Evolutionary conservation across 2,797 vertebrate genomes (phyloP), one percentile per base, ranked within the genome.

Genomic region (Parauchenoglanis punctatus): DNA sequence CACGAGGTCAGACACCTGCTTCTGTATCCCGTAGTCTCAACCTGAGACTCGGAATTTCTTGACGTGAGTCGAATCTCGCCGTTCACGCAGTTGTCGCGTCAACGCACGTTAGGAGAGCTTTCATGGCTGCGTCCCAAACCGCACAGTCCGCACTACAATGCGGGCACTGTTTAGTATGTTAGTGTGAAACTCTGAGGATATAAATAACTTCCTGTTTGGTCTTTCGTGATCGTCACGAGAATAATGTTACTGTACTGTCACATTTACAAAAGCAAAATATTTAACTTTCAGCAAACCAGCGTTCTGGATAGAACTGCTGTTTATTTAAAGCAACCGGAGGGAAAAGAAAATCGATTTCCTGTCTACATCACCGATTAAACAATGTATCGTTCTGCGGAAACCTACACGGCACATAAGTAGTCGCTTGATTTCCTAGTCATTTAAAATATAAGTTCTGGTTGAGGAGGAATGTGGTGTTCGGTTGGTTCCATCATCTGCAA

Each of bases 1-100:
- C 95, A 97, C 10, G 98, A 99, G 97, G 98, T 97, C 68, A 40
- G 56, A 61, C 73, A 25, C 80, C 80, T 11, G 46, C 77, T 78
- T 65, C 81, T 46, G 78, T 25, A 18, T 63, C 2, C 35, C 0
- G 18, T 31, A 31, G 5, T 12, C 70, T 58, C 28, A 3, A 6
- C 20, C 4, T 4, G 6, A 2, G 1, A 17, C 13, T 31, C 15
- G 2, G 18, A 17, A 28, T 28, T 44, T 12, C 72, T 75, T 20
- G 28, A 17, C 6, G 35, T 20, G 3, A 20, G 70, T 46, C 20
- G 8, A 7, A 72, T 10, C 23, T 49, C n/a, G 5, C 18, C 17
- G 15, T 59, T 17, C 58, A 63, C 78, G 23, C 40, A 17, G 80
- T 13, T 28, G 59, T 59, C 59, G 49, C 65, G 59, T 46, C 78